Evolutionary conservation across 2,113 vertebrate species (phyloP).

Genomic region (Acrocephalus kingi): DNA sequence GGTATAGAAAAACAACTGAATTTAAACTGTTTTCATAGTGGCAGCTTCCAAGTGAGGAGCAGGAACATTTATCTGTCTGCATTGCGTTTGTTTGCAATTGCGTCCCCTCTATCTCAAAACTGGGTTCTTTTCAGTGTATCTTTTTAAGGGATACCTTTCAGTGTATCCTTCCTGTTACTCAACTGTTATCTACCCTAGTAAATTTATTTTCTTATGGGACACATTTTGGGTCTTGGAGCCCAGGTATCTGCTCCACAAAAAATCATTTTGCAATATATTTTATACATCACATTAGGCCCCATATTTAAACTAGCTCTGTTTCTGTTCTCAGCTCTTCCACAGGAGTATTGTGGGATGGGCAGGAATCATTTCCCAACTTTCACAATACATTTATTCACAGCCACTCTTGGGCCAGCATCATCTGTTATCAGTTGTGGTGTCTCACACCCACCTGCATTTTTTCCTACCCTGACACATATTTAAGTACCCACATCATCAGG

Average conservation of each 20-base stretch:
- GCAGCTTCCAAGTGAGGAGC: not conserved
- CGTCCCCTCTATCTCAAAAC: not conserved
- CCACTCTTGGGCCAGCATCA: not conserved
- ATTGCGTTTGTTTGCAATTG: not conserved
- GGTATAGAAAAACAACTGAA: not conserved
- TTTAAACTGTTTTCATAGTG: not conserved
- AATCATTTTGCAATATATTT: not conserved
- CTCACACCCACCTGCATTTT: constrained; percentile 48
- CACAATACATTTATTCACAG: constrained; percentile 26
- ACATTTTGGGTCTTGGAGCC: not conserved
- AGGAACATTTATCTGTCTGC: not conserved
- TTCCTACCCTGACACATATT: not conserved
- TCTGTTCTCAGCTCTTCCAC: not conserved
- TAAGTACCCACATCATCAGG: not conserved
- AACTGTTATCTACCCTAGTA: not conserved
- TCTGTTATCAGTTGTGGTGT: not conserved
- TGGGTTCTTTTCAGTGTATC: not conserved
- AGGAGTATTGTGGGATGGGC: not conserved
- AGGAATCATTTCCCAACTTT: not conserved
- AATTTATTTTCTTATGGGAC: not conserved
- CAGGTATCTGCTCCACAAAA: not conserved
- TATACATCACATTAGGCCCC: not conserved
- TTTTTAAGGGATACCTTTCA: not conserved
- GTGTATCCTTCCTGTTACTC: not conserved
- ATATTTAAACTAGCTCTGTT: not conserved